These are phyloP conservation scores for Varroa destructor DNA, from an alignment of 1,140 invertebrate genomes.

Conservation along the genomic window DNA sequence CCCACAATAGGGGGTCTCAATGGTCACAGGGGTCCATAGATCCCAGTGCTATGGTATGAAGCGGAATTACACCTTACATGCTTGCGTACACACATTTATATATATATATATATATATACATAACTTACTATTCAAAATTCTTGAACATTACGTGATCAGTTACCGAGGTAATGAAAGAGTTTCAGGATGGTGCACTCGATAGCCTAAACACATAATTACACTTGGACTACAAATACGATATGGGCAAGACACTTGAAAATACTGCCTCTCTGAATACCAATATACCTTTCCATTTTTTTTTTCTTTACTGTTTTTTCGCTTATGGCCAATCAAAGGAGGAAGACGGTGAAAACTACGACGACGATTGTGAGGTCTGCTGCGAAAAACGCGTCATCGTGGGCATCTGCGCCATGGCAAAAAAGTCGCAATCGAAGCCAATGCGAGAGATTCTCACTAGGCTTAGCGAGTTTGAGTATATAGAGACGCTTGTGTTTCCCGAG, in stretches of 20 bases:
- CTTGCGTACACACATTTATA: too few relatives aligned
- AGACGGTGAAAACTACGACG: conserved; percentile 17
- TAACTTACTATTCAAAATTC: too few relatives aligned
- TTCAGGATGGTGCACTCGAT: too few relatives aligned
- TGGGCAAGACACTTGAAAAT: too few relatives aligned
- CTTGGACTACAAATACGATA: too few relatives aligned
- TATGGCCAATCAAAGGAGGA: conserved; percentile 28
- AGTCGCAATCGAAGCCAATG: conserved; percentile 96
- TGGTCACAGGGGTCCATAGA: neutral
- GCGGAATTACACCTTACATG: neutral
- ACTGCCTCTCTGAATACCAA: neutral
- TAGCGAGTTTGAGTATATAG: conserved; percentile 89
- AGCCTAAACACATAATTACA: too few relatives aligned
- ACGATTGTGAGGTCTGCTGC: conserved; percentile 28
- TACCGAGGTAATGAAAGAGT: too few relatives aligned
- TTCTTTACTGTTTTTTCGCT: conserved; percentile 25
- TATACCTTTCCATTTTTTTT: neutral
- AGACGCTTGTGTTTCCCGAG: conserved; percentile 81
- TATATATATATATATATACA: too few relatives aligned
- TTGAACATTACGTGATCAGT: too few relatives aligned
- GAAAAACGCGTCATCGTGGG: conserved; percentile 70
- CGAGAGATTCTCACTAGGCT: conserved; percentile 86
- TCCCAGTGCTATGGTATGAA: neutral
- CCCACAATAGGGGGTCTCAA: neutral
- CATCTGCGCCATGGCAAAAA: conserved; percentile 96